Evolutionary conservation across 2,797 vertebrate species (phyloP), one percentile per base, ranked within the genome.

Genomic region (Percopsis omiscomaycus): DNA sequence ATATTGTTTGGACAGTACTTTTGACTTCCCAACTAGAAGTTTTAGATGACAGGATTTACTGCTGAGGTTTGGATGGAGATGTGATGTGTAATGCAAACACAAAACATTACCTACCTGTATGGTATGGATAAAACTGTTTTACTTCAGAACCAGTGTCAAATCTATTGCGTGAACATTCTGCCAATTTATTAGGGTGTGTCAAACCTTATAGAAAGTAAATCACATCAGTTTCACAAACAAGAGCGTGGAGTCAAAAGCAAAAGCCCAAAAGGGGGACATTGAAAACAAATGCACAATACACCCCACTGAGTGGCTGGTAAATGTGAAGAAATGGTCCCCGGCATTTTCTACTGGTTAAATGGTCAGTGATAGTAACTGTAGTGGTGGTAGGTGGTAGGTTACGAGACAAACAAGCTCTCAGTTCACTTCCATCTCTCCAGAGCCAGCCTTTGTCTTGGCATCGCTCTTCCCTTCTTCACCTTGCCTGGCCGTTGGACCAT

Each of bases 341-440:
- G 55, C 76, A 64, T 50, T 69, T 65, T 78, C 79, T 87, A 85
- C 73, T 45, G 60, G 74, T 75, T 84, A 81, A 55, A 82, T 77
- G 59, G 56, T 69, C 50, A 37, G 58, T 70, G 59, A 70, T 72
- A 51, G 61, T 64, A 52, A 79, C 66, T 1, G 51, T 8, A 3
- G 57, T 15, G 69, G 76, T 78, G 74, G 66, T 62, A 6, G 78
- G 69, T 37, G n/a, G 55, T 62, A 63, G 48, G 55, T 42, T 63
- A 14, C 67, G 54, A 14, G 58, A 68, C 77, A 80, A 67, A 22
- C 76, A 73, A 87, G 83, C 69, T 53, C 81, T 94, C 92, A 97
- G 92, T 98, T 94, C 91, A 97, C 91, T 82, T 98, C 95, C 95
- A 98, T 96, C 83, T 96, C 94, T 82, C 93, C 95, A 0, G 92